Base-by-base conservation (phyloP, 2,113 vertebrate species). In the Toxotes jaculatrix region DNA sequence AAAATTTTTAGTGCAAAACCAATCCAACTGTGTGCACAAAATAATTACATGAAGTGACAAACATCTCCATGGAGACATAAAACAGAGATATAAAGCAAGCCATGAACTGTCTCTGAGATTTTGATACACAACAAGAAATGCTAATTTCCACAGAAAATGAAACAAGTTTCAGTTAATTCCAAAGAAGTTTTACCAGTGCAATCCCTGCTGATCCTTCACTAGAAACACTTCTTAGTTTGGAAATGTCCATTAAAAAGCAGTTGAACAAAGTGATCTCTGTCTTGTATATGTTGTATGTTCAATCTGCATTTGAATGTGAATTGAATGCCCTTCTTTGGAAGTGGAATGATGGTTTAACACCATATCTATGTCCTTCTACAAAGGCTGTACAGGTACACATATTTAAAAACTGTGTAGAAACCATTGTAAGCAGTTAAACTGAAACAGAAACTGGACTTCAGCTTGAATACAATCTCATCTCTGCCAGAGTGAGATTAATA, bases 1-100 rank as follows among this genome's bases (percentile, higher is more conserved):
- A 88, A 92, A 91, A 12, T n/a, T 74, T 83, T 70, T 31, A 85
- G 84, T 85, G 75, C 74, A 82, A 82, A 72, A 55, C 3, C 5
- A 60, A 57, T 60, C 19, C 13, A 57, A 31, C 0, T 0, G 4
- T 66, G 59, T 59, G 40, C 13, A 87, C 7, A 45, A 14, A 59
- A n/a, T 7, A 62, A 53, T 64, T 21, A 1, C 83, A 66, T 40
- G 55, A 80, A 61, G 47, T 11, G 0, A 71, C 12, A 34, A 11
- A 79, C 4, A 66, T 74, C 10, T 40, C 17, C 19, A 75, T n/a
- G 19, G n/a, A 5, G 6, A 72, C 7, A 32, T 68, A 3, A 7
- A 60, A 76, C 16, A 70, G 61, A 76, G 57, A 57, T 5, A 38
- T 51, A 19, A 40, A 56, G 36, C 4, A 49, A 59, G 27, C 10